A percentile compares a stretch with the other conserved stretches of the same genome.
These are phyloP conservation scores for Melanaphis sacchari DNA, from an alignment of 1,140 invertebrate species.

Conservation along the genomic window DNA sequence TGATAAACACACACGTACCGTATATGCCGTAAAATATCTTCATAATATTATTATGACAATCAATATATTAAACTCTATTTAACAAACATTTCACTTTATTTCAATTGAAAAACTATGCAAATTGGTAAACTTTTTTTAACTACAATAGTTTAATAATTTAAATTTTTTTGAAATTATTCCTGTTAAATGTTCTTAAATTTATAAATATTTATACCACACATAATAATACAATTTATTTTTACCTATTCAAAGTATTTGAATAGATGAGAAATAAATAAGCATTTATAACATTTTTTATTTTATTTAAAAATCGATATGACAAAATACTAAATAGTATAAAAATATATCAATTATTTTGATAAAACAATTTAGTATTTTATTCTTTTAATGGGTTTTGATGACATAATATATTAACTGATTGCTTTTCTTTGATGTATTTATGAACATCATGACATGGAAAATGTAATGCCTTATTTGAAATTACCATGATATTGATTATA, in stretches of 20 bases:
- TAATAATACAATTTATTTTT: background rate
- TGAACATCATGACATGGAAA: too few species aligned
- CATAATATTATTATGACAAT: background rate
- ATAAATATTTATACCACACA: background rate
- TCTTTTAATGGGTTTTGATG: background rate
- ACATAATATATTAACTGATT: background rate
- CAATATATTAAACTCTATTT: background rate
- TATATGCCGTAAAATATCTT: background rate
- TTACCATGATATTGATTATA: too few species aligned
- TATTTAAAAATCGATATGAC: background rate
- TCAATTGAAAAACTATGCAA: background rate
- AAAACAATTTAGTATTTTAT: background rate
- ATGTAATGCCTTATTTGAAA: background rate
- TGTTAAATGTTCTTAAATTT: background rate
- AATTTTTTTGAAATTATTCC: background rate
- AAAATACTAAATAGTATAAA: background rate
- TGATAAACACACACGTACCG: background rate
- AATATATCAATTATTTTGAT: background rate
- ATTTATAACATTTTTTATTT: background rate
- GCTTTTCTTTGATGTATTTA: background rate
- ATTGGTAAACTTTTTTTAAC: background rate
- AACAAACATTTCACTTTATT: background rate
- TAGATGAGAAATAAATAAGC: background rate
- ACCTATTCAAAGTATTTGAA: background rate
- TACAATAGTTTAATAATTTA: background rate